A percentile compares a stretch with the other conserved stretches of the same genome.
Conservation (phyloP, 2,113 vertebrate genomes). For the Monopterus albus region DNA sequence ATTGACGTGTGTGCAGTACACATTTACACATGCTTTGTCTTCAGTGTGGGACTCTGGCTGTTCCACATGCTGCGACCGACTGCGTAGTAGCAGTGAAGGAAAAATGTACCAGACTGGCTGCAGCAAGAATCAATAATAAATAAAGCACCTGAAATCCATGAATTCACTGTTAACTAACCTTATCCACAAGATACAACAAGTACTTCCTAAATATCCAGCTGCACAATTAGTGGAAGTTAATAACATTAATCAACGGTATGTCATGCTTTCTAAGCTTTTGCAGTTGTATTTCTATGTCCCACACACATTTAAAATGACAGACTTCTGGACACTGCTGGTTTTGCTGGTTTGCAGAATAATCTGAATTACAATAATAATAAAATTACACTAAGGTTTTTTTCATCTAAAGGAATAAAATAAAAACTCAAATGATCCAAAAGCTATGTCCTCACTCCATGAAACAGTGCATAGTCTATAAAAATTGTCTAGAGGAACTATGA, state of each 20-base stretch:
- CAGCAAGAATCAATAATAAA: background rate
- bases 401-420: no score
- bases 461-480: background rate
- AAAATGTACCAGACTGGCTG: no score
- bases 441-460: slow-evolving; percentile 1
- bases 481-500: slow-evolving; percentile 27
- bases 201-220: background rate
- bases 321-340: no score
- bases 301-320: no score
- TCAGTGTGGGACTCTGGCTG: background rate
- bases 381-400: no score
- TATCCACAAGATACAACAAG: background rate
- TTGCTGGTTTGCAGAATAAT: no score
- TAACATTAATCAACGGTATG: background rate
- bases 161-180: background rate
- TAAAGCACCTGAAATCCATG: background rate
- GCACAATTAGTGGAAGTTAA: no score
- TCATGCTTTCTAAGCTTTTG: background rate
- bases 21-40: slow-evolving; percentile 2
- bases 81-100: background rate
- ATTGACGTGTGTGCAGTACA: background rate
- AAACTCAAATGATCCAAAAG: no score
- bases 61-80: background rate
- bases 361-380: no score
- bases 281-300: no score